phyloP scores from a whole-genome alignment of 1,140 invertebrate species.

The Lepidurus couesii region DNA sequence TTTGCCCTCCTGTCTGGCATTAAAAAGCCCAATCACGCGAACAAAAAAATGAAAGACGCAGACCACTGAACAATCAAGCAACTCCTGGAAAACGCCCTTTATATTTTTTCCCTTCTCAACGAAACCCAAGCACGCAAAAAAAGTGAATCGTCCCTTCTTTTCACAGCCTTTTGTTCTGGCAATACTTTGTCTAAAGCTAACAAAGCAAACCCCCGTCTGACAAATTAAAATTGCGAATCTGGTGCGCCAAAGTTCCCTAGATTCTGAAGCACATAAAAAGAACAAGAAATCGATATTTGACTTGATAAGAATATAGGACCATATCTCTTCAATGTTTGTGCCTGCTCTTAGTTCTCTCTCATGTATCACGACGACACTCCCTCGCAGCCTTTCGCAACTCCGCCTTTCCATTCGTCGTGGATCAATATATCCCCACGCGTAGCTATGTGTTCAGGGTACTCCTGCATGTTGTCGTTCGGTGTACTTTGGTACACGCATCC shows the following conservation, averaged over 20 bases:
- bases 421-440: slow-evolving; percentile 3
- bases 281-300: background rate
- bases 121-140: background rate
- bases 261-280: background rate
- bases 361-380: background rate
- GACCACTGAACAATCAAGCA: background rate
- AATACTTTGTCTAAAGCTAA: background rate
- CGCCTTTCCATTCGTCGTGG: background rate
- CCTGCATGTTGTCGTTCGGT: background rate
- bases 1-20: background rate
- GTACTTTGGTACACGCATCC: background rate
- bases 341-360: background rate
- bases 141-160: background rate
- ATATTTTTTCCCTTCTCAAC: background rate
- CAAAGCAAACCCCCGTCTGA: background rate
- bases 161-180: background rate
- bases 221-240: background rate
- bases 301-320: background rate
- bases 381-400: background rate
- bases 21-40: slow-evolving; percentile 2
- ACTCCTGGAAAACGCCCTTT: background rate
- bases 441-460: background rate
- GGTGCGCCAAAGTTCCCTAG: background rate
- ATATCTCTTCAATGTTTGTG: background rate
- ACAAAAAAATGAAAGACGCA: background rate